phyloP scores from a whole-genome alignment of 2,888 invertebrate species.

The Idaea dimidiata region DNA sequence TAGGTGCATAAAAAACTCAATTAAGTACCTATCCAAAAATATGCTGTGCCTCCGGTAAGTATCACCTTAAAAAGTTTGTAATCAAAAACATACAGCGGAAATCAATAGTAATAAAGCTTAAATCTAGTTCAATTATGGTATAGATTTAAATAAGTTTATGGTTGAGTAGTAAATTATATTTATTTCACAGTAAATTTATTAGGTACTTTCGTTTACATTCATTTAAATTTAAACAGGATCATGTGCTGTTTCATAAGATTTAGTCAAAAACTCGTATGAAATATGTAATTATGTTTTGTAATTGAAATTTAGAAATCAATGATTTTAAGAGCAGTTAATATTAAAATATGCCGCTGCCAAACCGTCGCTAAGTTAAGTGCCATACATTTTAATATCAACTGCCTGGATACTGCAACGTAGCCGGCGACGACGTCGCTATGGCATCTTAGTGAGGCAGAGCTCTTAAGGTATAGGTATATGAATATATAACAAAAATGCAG shows the following conservation, averaged over 20 bases:
- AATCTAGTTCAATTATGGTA: slow-evolving; percentile 22
- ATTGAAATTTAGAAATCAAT: no score
- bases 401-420: no score
- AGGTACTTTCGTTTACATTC: not conserved
- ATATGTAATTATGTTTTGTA: no score
- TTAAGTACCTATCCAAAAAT: not conserved
- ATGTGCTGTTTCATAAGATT: not conserved
- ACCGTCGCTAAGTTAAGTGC: no score
- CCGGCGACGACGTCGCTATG: no score
- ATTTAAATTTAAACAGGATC: not conserved
- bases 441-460: no score
- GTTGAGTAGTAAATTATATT: not conserved
- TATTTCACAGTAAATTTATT: not conserved
- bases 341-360: no score
- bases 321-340: no score
- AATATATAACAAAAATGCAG: no score
- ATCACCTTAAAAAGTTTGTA: slow-evolving; percentile 25
- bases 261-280: not conserved
- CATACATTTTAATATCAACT: no score
- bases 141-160: not conserved
- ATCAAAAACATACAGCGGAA: slow-evolving; percentile 33
- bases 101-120: slow-evolving; percentile 23
- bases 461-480: no score
- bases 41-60: not conserved
- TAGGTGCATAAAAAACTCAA: no score